Evolutionary conservation across 23 tunicate genomes (phyloP).

Genomic region (Trididemnum nubilum): DNA sequence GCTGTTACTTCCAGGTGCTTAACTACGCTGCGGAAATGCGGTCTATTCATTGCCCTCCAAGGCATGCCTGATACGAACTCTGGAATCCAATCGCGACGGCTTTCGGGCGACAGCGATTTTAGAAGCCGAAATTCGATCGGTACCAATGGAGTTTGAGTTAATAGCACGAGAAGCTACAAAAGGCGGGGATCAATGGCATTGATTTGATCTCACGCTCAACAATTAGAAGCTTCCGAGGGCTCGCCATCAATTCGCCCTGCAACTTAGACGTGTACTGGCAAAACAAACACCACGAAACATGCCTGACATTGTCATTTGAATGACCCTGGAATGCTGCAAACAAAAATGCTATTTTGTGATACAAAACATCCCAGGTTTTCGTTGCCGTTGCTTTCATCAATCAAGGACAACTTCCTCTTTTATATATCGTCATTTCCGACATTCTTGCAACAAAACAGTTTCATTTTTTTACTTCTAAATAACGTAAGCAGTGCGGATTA

Average conservation of each 20-base stretch:
- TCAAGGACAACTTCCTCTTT: neutral
- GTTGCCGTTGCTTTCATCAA: neutral
- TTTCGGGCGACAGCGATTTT: neutral
- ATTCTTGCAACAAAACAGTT: too few relatives aligned
- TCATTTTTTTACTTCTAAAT: too few relatives aligned
- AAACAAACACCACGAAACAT: neutral
- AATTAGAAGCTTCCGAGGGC: neutral
- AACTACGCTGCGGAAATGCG: neutral
- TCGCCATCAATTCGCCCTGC: too few relatives aligned
- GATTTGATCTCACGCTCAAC: neutral
- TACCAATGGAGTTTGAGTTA: neutral
- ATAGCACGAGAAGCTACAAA: neutral
- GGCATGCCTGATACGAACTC: too few relatives aligned
- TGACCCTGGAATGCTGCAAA: too few relatives aligned
- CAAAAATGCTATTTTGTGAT: too few relatives aligned
- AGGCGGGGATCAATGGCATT: neutral
- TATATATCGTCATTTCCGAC: too few relatives aligned
- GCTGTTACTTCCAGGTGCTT: slow-evolving; percentile 19
- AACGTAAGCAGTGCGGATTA: too few relatives aligned
- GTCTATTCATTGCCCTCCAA: neutral
- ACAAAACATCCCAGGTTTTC: too few relatives aligned
- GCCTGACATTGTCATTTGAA: too few relatives aligned
- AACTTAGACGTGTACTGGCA: neutral
- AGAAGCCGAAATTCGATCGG: neutral
- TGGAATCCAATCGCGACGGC: slow-evolving; percentile 14